Conservation (phyloP, 2,888 invertebrate species). For the Myopa tessellatipennis region DNA sequence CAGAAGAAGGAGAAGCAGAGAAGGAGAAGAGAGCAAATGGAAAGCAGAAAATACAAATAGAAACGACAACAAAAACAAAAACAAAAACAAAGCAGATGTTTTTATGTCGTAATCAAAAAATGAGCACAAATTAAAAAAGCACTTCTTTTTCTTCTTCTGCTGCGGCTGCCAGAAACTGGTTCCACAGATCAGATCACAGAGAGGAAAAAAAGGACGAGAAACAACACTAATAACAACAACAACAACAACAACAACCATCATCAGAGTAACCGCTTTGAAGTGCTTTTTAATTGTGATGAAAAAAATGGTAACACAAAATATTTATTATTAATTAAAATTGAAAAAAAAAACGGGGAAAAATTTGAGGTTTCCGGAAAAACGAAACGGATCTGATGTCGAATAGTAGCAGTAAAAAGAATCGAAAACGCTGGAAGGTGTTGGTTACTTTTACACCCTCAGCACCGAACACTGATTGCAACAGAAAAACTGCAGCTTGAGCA, state of each 20-base stretch:
- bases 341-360: too few relatives aligned
- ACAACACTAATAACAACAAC: not conserved
- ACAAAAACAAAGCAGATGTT: conserved; percentile 4
- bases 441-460: not conserved
- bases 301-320: too few relatives aligned
- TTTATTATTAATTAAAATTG: too few relatives aligned
- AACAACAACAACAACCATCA: too few relatives aligned
- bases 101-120: conserved; percentile 9
- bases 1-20: too few relatives aligned
- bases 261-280: too few relatives aligned
- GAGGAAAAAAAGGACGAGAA: not conserved
- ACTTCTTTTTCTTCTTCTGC: not conserved
- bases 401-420: not conserved
- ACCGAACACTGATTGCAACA: not conserved
- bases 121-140: conserved; percentile 3
- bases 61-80: not conserved
- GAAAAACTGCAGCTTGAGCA: conserved; percentile 14
- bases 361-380: too few relatives aligned
- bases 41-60: not conserved
- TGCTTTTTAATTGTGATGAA: too few relatives aligned
- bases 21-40: not conserved
- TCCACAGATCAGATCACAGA: not conserved
- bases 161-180: not conserved
- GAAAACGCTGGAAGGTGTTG: not conserved
- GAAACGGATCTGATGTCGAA: too few relatives aligned